Conservation (phyloP, 2,888 invertebrate genomes). For the Spialia ferax region DNA sequence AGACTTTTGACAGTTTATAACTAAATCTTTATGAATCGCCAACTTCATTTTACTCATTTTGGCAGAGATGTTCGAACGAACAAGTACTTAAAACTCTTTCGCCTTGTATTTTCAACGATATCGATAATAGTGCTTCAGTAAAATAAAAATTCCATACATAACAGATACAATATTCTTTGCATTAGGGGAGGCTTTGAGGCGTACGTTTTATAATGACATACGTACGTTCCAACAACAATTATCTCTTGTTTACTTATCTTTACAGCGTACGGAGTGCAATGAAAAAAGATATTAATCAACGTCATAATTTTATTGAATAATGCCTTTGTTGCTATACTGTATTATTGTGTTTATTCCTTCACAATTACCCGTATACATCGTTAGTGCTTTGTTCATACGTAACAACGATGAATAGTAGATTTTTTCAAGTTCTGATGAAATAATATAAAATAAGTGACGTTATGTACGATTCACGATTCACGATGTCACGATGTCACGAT, state of each 20-base stretch:
- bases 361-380: not conserved
- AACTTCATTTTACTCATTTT: not conserved
- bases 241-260: conserved; percentile 34
- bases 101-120: conserved; percentile 15
- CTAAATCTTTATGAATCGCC: not conserved
- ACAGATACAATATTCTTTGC: conserved; percentile 31
- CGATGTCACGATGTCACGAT: too few relatives aligned
- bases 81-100: not conserved
- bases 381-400: not conserved
- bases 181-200: conserved; percentile 38
- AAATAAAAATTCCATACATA: conserved; percentile 33
- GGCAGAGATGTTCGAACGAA: not conserved
- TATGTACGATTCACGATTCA: too few relatives aligned
- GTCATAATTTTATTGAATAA: conserved; percentile 32
- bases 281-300: conserved; percentile 38
- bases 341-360: conserved; percentile 8
- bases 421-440: not conserved
- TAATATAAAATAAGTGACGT: not conserved
- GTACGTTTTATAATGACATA: conserved; percentile 37
- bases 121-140: conserved; percentile 16
- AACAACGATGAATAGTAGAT: not conserved
- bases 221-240: conserved; percentile 35
- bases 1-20: too few relatives aligned
- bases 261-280: conserved; percentile 25
- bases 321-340: conserved; percentile 10